Conservation (phyloP, 2,888 invertebrate species). For the Stenurella melanura region DNA sequence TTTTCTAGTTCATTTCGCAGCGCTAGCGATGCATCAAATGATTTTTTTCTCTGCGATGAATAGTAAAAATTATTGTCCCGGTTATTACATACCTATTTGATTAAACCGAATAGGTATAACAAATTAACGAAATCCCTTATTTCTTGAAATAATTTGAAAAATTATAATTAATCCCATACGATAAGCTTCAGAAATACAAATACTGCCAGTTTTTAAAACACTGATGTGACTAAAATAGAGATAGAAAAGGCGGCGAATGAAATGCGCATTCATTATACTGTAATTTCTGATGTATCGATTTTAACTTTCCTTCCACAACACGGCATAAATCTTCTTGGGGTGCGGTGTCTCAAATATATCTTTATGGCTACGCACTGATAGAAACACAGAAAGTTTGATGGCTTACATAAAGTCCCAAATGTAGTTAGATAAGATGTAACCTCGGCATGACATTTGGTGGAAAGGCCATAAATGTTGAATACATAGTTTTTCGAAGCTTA, state of each 20-base stretch:
- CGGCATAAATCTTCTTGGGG: slow-evolving; percentile 14
- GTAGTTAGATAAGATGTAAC: slow-evolving; percentile 34
- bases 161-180: too few species aligned
- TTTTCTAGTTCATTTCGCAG: too few species aligned
- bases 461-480: slow-evolving; percentile 29
- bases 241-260: background rate
- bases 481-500: slow-evolving; percentile 30
- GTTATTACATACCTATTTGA: too few species aligned
- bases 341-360: slow-evolving; percentile 27
- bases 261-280: slow-evolving; percentile 23
- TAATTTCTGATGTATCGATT: slow-evolving; percentile 34
- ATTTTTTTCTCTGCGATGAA: too few species aligned
- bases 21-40: too few species aligned
- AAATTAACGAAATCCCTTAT: too few species aligned
- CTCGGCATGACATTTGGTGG: slow-evolving; percentile 10
- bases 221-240: slow-evolving; percentile 8
- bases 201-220: background rate
- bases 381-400: slow-evolving; percentile 32
- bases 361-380: slow-evolving; percentile 37
- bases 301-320: slow-evolving; percentile 15
- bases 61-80: too few species aligned
- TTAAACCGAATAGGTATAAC: too few species aligned
- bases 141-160: too few species aligned
- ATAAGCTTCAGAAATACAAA: background rate
- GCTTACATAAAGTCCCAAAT: slow-evolving; percentile 33